A percentile compares a stretch with the other conserved stretches of the same genome.
Evolutionary conservation across 2,797 vertebrate genomes (phyloP).

Genomic region (Eleutherodactylus coqui): DNA sequence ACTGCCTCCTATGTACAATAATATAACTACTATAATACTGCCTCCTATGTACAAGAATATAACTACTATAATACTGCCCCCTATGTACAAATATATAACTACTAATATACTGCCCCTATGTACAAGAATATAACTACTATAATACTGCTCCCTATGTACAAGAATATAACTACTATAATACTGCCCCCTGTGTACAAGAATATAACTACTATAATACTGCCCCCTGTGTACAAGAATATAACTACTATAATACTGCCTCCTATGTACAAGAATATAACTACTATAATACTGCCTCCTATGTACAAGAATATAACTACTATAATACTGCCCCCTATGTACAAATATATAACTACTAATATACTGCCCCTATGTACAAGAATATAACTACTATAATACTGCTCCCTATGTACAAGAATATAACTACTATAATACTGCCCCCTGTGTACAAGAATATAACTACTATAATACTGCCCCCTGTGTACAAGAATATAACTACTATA

Average conservation of each 20-base stretch:
- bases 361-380: neutral
- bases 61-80: neutral
- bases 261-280: constrained; percentile 6
- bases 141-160: neutral
- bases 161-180: constrained; percentile 7
- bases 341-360: constrained; percentile 15
- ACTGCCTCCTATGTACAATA: neutral
- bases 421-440: constrained; percentile 6
- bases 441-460: constrained; percentile 12
- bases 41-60: neutral
- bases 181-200: neutral
- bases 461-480: neutral
- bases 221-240: neutral
- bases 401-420: neutral
- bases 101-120: neutral
- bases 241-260: neutral
- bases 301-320: constrained; percentile 6
- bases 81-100: neutral
- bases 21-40: constrained; percentile 10
- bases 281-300: neutral
- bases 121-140: constrained; percentile 9
- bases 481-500: constrained; percentile 12
- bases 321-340: neutral
- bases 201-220: neutral
- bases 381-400: constrained; percentile 13